These are phyloP conservation scores for Operophtera brumata DNA, from an alignment of 2,888 invertebrate genomes.

Conservation along the genomic window DNA sequence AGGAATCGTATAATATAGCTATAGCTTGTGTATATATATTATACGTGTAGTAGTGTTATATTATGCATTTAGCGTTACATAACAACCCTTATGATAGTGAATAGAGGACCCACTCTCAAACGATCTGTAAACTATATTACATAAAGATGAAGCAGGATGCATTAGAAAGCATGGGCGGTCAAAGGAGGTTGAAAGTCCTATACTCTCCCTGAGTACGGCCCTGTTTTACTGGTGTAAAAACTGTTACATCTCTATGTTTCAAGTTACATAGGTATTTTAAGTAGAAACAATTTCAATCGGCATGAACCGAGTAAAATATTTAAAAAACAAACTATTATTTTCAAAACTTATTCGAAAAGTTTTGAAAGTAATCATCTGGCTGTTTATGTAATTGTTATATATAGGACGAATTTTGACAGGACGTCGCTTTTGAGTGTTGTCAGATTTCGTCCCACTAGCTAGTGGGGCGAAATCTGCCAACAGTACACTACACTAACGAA, in stretches of 20 bases:
- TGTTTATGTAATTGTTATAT: conserved; percentile 9
- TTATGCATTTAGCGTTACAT: conserved; percentile 71
- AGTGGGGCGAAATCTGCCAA: too few relatives aligned
- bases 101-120: conserved; percentile 51
- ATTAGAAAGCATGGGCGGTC: conserved; percentile 1
- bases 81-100: conserved; percentile 63
- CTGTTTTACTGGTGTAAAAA: conserved; percentile 5
- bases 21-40: conserved; percentile 68
- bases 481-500: too few relatives aligned
- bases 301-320: conserved; percentile 43
- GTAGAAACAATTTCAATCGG: conserved; percentile 63
- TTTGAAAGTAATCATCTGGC: conserved; percentile 16
- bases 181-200: background rate
- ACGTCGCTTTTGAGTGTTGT: conserved; percentile 38
- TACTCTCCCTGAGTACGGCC: conserved; percentile 3
- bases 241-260: conserved; percentile 18
- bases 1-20: conserved; percentile 69
- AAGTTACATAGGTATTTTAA: conserved; percentile 43
- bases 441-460: conserved; percentile 22
- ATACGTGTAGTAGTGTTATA: conserved; percentile 71
- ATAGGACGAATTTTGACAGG: conserved; percentile 11
- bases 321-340: conserved; percentile 12
- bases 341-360: conserved; percentile 13
- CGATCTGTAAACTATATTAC: conserved; percentile 31
- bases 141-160: conserved; percentile 29